These are phyloP conservation scores for Phrynosoma platyrhinos DNA, from an alignment of 2,113 vertebrate genomes.

Conservation along the genomic window DNA sequence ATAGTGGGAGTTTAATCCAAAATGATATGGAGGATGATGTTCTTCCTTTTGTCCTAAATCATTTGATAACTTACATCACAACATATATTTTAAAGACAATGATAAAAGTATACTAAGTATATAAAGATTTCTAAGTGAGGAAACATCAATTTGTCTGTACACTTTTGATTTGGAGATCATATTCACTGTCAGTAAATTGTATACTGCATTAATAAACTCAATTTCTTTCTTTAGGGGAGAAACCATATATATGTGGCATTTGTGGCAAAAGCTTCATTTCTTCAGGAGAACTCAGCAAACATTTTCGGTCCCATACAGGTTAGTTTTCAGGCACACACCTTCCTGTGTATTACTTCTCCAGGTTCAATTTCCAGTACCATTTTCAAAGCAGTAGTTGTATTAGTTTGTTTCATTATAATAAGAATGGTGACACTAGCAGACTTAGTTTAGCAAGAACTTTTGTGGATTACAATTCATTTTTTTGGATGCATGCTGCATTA, in stretches of 20 bases:
- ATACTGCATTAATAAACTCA: constrained; percentile 26
- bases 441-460: too few species aligned
- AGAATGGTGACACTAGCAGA: too few species aligned
- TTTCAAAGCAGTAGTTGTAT: too few species aligned
- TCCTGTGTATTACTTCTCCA: constrained; percentile 58
- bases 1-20: background rate
- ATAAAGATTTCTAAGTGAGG: background rate
- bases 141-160: background rate
- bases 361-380: constrained; percentile 31
- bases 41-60: background rate
- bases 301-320: constrained; percentile 95
- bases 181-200: background rate
- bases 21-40: too few species aligned
- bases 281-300: constrained; percentile 95
- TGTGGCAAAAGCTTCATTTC: constrained; percentile 92
- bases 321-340: constrained; percentile 74
- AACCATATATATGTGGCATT: constrained; percentile 90
- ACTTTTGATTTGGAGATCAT: background rate
- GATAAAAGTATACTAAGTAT: background rate
- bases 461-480: too few species aligned
- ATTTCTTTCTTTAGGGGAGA: constrained; percentile 83
- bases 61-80: background rate
- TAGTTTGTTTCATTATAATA: too few species aligned
- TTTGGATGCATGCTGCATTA: too few species aligned
- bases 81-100: background rate